Conservation (phyloP, 2,888 invertebrate species). For the Meta bourneti region DNA sequence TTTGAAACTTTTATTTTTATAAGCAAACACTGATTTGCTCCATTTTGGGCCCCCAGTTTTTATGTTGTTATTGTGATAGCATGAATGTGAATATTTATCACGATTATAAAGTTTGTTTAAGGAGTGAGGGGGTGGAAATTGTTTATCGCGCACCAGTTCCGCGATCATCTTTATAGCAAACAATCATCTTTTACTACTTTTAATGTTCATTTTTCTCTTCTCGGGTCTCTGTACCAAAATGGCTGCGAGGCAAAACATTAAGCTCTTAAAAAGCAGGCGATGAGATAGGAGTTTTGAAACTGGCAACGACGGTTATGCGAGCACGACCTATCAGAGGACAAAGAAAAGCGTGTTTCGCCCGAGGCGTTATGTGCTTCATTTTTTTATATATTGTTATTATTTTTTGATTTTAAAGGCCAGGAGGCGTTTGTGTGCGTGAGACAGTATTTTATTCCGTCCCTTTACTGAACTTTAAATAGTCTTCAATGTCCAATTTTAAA, state of each 20-base stretch:
- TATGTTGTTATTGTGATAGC: conserved; percentile 67
- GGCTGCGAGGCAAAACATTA: conserved; percentile 71
- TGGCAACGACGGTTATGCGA: conserved; percentile 68
- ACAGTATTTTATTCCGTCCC: conserved; percentile 65
- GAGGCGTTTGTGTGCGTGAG: conserved; percentile 13
- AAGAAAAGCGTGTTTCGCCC: conserved; percentile 52
- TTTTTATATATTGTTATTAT: not conserved
- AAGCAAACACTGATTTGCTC: conserved; percentile 70
- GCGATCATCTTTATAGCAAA: conserved; percentile 73
- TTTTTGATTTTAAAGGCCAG: conserved; percentile 35
- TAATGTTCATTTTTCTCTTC: conserved; percentile 68
- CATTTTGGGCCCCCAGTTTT: conserved; percentile 44
- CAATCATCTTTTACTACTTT: conserved; percentile 74
- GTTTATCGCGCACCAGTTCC: conserved; percentile 57
- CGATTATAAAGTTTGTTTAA: conserved; percentile 76
- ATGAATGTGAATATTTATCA: conserved; percentile 69
- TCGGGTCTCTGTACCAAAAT: conserved; percentile 32
- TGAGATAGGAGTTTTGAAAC: conserved; percentile 73
- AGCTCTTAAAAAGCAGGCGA: conserved; percentile 68
- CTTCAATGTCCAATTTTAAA: conserved; percentile 75
- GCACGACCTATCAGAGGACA: conserved; percentile 66
- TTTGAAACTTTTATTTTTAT: conserved; percentile 53
- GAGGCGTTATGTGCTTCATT: conserved; percentile 46
- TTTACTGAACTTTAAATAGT: conserved; percentile 68
- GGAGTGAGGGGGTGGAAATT: conserved; percentile 48